phyloP scores from a whole-genome alignment of 2,888 invertebrate species.

The Atherix ibis region DNA sequence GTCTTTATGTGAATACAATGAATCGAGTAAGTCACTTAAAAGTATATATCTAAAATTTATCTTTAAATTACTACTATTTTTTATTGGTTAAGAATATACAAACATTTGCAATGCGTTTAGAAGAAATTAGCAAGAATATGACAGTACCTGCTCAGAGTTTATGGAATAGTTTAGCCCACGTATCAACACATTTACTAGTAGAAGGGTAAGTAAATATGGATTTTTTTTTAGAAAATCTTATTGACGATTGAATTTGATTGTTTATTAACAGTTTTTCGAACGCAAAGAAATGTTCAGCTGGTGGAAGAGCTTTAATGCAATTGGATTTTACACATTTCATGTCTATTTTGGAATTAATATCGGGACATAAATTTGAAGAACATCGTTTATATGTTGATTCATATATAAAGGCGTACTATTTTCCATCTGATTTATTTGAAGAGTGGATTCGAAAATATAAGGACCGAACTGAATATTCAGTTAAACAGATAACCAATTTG shows the following conservation, averaged over 20 bases:
- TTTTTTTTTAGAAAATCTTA: constrained; percentile 1
- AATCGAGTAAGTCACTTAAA: constrained; percentile 36
- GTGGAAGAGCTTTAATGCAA: constrained; percentile 94
- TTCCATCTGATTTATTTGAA: constrained; percentile 75
- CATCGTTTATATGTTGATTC: constrained; percentile 81
- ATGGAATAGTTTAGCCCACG: constrained; percentile 79
- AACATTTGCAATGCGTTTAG: constrained; percentile 61
- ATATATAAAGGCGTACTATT: constrained; percentile 93
- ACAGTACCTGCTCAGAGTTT: constrained; percentile 55
- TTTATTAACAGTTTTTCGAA: constrained; percentile 49
- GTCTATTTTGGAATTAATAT: constrained; percentile 76
- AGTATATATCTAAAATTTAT: neutral
- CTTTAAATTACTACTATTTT: constrained; percentile 1
- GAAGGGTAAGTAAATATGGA: constrained; percentile 60
- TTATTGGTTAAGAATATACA: constrained; percentile 34
- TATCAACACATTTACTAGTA: constrained; percentile 73
- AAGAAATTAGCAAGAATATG: constrained; percentile 52
- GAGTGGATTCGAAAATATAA: constrained; percentile 74
- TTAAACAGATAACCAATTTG: constrained; percentile 70
- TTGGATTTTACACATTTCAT: constrained; percentile 91
- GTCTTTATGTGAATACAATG: constrained; percentile 67
- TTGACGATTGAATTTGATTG: constrained; percentile 7
- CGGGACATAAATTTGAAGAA: constrained; percentile 68
- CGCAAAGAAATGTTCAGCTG: constrained; percentile 87
- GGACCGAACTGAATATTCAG: constrained; percentile 76